These are phyloP conservation scores for Adela reaumurella DNA, from an alignment of 2,888 invertebrate species.

Conservation along the genomic window DNA sequence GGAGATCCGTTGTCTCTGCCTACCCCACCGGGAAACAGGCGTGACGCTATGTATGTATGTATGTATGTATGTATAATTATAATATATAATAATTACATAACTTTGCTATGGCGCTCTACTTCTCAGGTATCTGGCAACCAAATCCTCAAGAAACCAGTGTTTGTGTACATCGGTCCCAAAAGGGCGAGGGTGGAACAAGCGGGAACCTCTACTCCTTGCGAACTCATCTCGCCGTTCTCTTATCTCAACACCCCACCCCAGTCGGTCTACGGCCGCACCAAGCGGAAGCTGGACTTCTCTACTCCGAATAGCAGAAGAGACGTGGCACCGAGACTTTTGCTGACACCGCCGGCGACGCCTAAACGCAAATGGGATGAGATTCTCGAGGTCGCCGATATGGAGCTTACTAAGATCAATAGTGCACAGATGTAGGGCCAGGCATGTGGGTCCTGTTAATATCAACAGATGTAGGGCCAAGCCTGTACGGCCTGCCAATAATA, in stretches of 20 bases:
- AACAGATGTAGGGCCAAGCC: too few relatives aligned
- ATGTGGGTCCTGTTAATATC: too few relatives aligned
- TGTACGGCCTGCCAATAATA: too few relatives aligned
- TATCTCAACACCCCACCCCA: conserved; percentile 24
- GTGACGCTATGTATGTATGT: too few relatives aligned
- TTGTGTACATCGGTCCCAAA: conserved; percentile 60
- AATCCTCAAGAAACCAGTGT: conserved; percentile 63
- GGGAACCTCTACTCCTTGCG: conserved; percentile 27
- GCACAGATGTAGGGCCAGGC: conserved; percentile 18
- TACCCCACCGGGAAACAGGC: too few relatives aligned
- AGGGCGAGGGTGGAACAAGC: conserved; percentile 32
- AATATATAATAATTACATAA: too few relatives aligned
- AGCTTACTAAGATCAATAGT: conserved; percentile 54
- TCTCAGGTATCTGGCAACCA: conserved; percentile 60
- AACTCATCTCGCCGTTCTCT: conserved; percentile 38
- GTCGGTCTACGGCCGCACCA: conserved; percentile 36
- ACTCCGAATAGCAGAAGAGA: conserved; percentile 34
- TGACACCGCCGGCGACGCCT: conserved; percentile 42
- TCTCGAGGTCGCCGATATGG: conserved; percentile 55
- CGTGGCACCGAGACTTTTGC: conserved; percentile 28
- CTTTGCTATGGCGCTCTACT: too few relatives aligned
- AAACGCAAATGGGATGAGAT: conserved; percentile 57
- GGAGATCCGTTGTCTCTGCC: too few relatives aligned
- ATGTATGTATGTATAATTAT: too few relatives aligned
- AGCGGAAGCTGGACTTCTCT: conserved; percentile 46